Base-by-base conservation (phyloP, 1,140 invertebrate genomes). In the Mamestra configurata region DNA sequence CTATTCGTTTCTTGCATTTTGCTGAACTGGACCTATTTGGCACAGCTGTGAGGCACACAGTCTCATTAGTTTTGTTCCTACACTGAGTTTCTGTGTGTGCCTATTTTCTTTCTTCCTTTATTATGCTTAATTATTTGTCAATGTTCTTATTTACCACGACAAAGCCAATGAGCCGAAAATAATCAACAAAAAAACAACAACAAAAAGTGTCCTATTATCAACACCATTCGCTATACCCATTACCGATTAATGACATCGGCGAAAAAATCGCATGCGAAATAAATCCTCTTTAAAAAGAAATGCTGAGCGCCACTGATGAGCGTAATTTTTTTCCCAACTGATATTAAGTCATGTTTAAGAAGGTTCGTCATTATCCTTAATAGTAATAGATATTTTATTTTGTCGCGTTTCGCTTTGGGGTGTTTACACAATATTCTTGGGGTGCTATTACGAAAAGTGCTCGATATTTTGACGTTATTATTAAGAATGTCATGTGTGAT, bases 341-440 rank as follows among this genome's bases (percentile, higher is more conserved):
- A 94, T 94, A 93, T 94, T 94, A 93, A 93, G 93, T 93, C 93
- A 92, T 94, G 92, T 93, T 93, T 93, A 92, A 93, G 93, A 92
- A 89, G 89, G 87, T 84, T 86, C 84, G 85, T 92, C 93, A 87
- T 93, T 94, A 93, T 88, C 86, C 88, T 93, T 94, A 94, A 94
- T 94, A 94, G 93, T 92, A 93, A 94, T 94, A 94, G 92, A 93
- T 93, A 93, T 93, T 93, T 94, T 93, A 94, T 93, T 93, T 94
- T 90, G 93, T 92, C 92, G 90, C 92, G 86, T 84, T 91, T 87
- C 88, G 89, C 88, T 89, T 89, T 88, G 77, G 88, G 89, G 91
- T 92, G 89, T 92, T 93, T 92, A 89, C 87, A 89, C 88, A 88
- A 89, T 86, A 88, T 89, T 86, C 76, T 83, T 70, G 88, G 86